A percentile compares a stretch with the other conserved stretches of the same genome.
Evolutionary conservation across 1,140 invertebrate species (phyloP).

Genomic region (Pissodes strobi): DNA sequence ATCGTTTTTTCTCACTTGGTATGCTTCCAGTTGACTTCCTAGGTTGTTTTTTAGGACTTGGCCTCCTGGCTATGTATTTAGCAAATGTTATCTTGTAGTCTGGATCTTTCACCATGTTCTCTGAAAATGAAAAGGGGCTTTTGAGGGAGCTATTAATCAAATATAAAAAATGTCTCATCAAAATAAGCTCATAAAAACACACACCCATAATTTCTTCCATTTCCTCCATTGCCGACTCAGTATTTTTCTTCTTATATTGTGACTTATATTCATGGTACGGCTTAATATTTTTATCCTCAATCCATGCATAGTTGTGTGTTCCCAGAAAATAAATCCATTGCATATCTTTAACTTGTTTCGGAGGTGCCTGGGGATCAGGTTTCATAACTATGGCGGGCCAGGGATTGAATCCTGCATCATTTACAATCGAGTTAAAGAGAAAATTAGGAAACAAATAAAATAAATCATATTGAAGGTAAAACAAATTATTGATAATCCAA

Average conservation of each 20-base stretch:
- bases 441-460: background rate
- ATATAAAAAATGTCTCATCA: too few species aligned
- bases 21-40: constrained; percentile 3
- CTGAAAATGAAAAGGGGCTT: too few species aligned
- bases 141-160: too few species aligned
- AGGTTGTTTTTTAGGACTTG: constrained; percentile 11
- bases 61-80: constrained; percentile 9
- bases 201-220: constrained; percentile 79
- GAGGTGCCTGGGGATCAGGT: constrained; percentile 61
- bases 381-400: constrained; percentile 90
- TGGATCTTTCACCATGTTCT: constrained; percentile 15
- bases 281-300: constrained; percentile 83
- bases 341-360: constrained; percentile 65
- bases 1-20: constrained; percentile 11
- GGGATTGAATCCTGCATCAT: constrained; percentile 80
- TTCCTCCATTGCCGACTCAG: constrained; percentile 78
- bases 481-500: background rate
- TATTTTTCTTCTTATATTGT: constrained; percentile 75
- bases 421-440: background rate
- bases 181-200: too few species aligned
- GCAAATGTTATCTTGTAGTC: constrained; percentile 23
- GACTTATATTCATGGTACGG: constrained; percentile 83
- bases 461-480: background rate
- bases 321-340: constrained; percentile 95
- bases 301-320: constrained; percentile 91